phyloP scores from a whole-genome alignment of 1,140 invertebrate genomes.

The Ganaspis sp. region DNA sequence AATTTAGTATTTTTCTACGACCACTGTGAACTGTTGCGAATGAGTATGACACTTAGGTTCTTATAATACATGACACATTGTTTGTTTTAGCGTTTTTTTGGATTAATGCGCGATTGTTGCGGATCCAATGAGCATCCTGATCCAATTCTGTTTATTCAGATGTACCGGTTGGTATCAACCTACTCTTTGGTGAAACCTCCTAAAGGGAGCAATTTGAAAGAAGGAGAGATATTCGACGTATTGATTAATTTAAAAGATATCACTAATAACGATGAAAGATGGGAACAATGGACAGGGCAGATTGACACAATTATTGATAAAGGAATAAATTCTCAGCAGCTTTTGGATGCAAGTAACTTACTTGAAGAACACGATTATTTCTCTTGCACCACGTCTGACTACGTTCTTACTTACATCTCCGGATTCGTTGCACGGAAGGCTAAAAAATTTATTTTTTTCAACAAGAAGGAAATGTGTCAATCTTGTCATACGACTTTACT shows the following conservation, averaged over 20 bases:
- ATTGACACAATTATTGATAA: not conserved
- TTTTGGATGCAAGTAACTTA: not conserved
- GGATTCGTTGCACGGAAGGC: no score
- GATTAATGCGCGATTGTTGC: conserved; percentile 7
- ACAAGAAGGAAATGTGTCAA: no score
- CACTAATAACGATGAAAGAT: not conserved
- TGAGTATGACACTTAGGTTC: no score
- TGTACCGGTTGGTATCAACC: not conserved
- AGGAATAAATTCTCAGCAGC: not conserved
- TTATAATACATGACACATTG: no score
- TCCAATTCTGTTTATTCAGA: conserved; percentile 18
- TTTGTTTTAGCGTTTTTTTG: conserved; percentile 28
- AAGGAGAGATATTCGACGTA: no score
- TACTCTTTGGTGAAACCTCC: conserved; percentile 32
- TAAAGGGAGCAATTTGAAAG: not conserved
- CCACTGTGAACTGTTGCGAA: no score
- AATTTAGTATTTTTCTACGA: no score
- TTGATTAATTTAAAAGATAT: not conserved
- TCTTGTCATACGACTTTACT: no score
- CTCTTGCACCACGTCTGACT: no score
- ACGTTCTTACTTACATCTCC: no score
- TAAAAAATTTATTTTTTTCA: no score
- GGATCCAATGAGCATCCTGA: conserved; percentile 29
- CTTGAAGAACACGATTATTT: not conserved
- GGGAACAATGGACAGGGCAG: not conserved